Evolutionary conservation across 2,888 invertebrate genomes (phyloP), one percentile per base, ranked within the genome.

Genomic region (Amiota communis): DNA sequence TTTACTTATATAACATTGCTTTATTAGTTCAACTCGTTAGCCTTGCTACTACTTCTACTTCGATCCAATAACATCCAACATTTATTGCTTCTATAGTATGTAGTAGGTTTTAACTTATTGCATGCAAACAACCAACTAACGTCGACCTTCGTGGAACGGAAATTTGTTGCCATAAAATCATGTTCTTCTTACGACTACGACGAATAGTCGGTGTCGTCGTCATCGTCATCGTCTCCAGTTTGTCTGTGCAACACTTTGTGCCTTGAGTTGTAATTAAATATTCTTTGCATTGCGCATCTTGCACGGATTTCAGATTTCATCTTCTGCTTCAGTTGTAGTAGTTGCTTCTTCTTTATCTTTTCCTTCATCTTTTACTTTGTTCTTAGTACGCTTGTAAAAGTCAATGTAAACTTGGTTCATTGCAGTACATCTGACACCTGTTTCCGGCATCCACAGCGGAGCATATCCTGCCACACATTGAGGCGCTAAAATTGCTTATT

Each of bases 251-350:
- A 10, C 10, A 10, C 63, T 63, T 10, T 36, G 10, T 59, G 59
- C 20, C 49, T 51, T 47, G 20, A 51, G 51, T 20, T 51, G 67
- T 67, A 67, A 67, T 67, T 67, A 67, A 67, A 51, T 67, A 51
- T 67, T 67, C 67, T 49, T n/a, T 67, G 17, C 67, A 67, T 20
- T 67, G 67, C 67, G 36, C 23, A 11, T 17, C 49, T 49, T 51
- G 49, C 17, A 12, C 67, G 17, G 67, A 49, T 67, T 67, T 51
- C 67, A 36, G 36, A 36, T 36, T 36, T 36, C 36, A 36, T 36
- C 36, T 36, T 36, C 36, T 6, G 36, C 36, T 36, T 36, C 36
- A 36, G 36, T 36, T 36, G 36, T 23, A 23, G 23, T 23, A 23
- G n/a, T 23, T 23, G 36, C 6, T 36, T 36, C 36, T 36, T 36